Evolutionary conservation across 2,113 vertebrate genomes (phyloP).

Genomic region (Edolisoma coerulescens): DNA sequence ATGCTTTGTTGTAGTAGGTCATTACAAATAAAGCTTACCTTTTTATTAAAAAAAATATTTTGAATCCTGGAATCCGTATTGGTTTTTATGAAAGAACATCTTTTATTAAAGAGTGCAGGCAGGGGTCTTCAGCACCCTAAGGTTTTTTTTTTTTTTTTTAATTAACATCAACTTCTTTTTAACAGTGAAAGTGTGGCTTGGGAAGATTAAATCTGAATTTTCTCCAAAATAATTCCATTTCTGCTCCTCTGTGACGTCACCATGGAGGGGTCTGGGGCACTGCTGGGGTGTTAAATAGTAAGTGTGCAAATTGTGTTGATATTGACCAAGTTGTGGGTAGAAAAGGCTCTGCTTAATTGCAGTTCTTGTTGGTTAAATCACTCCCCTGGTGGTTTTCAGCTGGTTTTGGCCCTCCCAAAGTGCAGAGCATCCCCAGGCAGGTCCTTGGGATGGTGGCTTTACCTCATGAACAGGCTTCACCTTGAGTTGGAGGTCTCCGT

Average conservation of each 20-base stretch:
- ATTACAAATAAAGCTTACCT: not conserved
- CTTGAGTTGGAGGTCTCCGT: not conserved
- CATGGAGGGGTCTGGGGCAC: rapidly evolving
- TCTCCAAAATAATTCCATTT: not conserved
- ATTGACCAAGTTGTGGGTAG: not conserved
- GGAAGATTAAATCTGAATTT: not conserved
- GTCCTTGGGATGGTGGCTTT: not conserved
- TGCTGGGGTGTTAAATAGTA: not conserved
- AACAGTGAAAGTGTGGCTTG: not conserved
- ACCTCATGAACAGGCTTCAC: rapidly evolving
- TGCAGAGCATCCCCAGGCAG: not conserved
- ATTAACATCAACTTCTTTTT: not conserved
- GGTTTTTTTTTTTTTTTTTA: rapidly evolving
- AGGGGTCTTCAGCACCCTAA: not conserved
- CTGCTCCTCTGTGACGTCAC: not conserved
- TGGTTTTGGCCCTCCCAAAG: not conserved
- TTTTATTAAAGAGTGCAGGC: not conserved
- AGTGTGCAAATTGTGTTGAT: not conserved
- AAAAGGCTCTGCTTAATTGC: not conserved
- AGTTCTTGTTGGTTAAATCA: not conserved
- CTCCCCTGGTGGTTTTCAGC: not conserved
- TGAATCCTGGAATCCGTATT: not conserved
- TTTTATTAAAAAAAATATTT: not conserved
- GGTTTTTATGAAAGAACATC: not conserved
- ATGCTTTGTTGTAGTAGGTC: not conserved